A percentile compares a stretch with the other conserved stretches of the same genome.
phyloP scores from a whole-genome alignment of 53 echinoderm and acorn worm genomes.

The Holothuria scabra region DNA sequence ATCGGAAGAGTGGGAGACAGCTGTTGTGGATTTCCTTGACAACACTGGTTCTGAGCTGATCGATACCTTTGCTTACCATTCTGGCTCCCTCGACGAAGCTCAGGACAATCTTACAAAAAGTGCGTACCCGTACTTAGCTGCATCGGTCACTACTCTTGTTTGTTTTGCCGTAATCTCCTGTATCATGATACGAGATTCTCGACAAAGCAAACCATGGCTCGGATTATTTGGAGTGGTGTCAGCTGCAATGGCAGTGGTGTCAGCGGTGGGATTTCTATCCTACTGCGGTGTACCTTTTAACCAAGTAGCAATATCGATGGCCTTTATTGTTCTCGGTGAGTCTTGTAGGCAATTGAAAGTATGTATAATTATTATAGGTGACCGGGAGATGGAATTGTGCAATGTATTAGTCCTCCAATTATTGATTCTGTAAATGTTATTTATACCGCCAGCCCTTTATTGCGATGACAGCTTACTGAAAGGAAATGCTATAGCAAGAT shows the following conservation, averaged over 20 bases:
- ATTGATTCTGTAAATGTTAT: no score
- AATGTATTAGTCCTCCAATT: no score
- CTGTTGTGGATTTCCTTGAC: background rate
- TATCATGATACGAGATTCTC: conserved; percentile 82
- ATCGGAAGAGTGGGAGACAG: conserved; percentile 60
- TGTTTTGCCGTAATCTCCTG: conserved; percentile 70
- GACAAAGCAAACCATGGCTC: conserved; percentile 83
- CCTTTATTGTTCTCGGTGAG: conserved; percentile 87
- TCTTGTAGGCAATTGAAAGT: background rate
- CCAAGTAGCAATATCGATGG: conserved; percentile 79
- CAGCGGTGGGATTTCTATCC: conserved; percentile 73
- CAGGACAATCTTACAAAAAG: conserved; percentile 50
- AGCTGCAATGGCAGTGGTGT: conserved; percentile 68
- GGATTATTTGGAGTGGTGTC: conserved; percentile 65
- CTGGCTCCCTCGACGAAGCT: conserved; percentile 62
- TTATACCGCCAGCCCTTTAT: no score
- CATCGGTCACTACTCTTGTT: conserved; percentile 66
- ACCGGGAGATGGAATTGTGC: no score
- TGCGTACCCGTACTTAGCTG: conserved; percentile 46
- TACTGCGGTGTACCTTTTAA: conserved; percentile 76
- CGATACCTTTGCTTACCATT: conserved; percentile 43
- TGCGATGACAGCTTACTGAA: no score
- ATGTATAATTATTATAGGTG: no score
- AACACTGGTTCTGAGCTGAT: conserved; percentile 20
- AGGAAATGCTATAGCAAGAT: no score